phyloP scores from a whole-genome alignment of 2,797 vertebrate species.

The Taenioides sp. region DNA sequence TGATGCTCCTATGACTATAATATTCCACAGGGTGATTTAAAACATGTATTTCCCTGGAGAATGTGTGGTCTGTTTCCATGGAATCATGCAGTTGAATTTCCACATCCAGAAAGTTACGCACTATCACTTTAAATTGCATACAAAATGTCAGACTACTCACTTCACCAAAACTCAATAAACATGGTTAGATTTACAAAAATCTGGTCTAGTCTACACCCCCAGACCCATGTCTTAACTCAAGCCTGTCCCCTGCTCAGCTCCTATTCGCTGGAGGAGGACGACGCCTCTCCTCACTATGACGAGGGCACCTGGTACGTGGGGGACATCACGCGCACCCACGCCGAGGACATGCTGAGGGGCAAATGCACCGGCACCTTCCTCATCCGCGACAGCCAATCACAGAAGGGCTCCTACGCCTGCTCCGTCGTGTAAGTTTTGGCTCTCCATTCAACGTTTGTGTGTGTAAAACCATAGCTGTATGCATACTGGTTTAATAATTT shows the following conservation, averaged over 20 bases:
- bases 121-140: too few relatives aligned
- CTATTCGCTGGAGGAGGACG: slow-evolving; percentile 88
- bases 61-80: too few relatives aligned
- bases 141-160: too few relatives aligned
- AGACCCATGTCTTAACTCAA: background rate
- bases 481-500: background rate
- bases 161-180: too few relatives aligned
- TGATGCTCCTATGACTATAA: too few relatives aligned
- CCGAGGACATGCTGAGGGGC: slow-evolving; percentile 89
- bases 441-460: background rate
- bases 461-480: background rate
- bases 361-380: slow-evolving; percentile 91
- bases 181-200: too few relatives aligned
- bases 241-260: slow-evolving; percentile 68
- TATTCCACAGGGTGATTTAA: too few relatives aligned
- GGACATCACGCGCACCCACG: slow-evolving; percentile 89
- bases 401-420: slow-evolving; percentile 92
- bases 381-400: slow-evolving; percentile 90
- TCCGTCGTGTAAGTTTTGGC: slow-evolving; percentile 88
- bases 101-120: too few relatives aligned
- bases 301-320: slow-evolving; percentile 92
- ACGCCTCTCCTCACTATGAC: slow-evolving; percentile 82
- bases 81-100: too few relatives aligned
- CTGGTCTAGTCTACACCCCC: too few relatives aligned
- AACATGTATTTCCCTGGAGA: too few relatives aligned